These are phyloP conservation scores for Acronicta psi DNA, from an alignment of 2,888 invertebrate genomes.

Conservation along the genomic window DNA sequence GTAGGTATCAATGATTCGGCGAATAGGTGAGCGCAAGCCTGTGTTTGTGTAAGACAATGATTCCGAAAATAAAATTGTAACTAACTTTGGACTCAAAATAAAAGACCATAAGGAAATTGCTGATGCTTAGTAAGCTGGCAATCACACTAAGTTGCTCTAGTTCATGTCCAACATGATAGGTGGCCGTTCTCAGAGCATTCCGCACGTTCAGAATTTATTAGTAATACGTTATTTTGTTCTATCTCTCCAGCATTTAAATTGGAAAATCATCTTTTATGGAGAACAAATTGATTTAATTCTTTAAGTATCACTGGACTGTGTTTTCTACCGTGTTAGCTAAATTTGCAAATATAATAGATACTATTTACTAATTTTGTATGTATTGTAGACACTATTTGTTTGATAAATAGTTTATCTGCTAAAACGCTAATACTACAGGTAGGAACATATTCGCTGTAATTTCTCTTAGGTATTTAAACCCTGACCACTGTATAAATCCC, in stretches of 20 bases:
- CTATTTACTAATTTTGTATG: no score
- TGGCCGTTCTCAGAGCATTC: conserved; percentile 52
- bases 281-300: conserved; percentile 20
- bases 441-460: no score
- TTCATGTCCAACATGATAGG: conserved; percentile 39
- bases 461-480: no score
- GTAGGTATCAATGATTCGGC: no score
- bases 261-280: conserved; percentile 7
- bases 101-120: conserved; percentile 20
- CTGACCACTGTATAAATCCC: not conserved
- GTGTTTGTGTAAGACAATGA: no score
- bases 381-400: no score
- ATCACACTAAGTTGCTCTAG: conserved; percentile 29
- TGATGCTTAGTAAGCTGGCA: conserved; percentile 33
- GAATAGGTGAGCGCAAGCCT: no score
- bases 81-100: not conserved
- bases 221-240: conserved; percentile 38
- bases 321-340: no score
- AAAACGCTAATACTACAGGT: no score
- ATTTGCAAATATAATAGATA: no score
- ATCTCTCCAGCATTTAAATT: conserved; percentile 43
- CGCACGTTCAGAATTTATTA: conserved; percentile 43
- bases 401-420: no score
- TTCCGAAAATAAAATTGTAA: not conserved
- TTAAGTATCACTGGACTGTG: no score